phyloP scores from a whole-genome alignment of 2,888 invertebrate species.

The Drosophila anceps region DNA sequence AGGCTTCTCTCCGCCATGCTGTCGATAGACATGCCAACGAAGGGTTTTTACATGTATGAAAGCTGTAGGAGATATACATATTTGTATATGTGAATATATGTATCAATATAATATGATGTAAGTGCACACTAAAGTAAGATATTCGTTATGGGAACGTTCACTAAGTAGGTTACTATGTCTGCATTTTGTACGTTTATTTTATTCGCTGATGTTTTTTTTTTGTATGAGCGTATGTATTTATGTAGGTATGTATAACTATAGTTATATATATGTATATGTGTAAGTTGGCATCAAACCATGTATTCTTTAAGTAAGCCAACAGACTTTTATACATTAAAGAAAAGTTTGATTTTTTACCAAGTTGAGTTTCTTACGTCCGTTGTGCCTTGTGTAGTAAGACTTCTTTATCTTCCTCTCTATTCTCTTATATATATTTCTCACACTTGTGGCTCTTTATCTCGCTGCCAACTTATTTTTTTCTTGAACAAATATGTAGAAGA shows the following conservation, averaged over 20 bases:
- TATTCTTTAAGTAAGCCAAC: too few relatives aligned
- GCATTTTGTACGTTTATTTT: neutral
- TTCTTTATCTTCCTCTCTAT: neutral
- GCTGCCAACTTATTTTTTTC: neutral
- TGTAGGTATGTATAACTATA: too few relatives aligned
- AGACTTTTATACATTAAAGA: too few relatives aligned
- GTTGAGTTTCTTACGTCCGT: neutral
- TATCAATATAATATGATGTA: neutral
- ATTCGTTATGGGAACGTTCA: neutral
- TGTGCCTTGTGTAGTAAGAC: too few relatives aligned
- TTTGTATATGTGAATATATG: neutral
- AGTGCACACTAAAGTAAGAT: neutral
- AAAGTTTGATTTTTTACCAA: too few relatives aligned
- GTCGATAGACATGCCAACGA: constrained; percentile 73
- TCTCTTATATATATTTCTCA: neutral
- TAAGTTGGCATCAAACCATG: too few relatives aligned
- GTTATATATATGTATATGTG: too few relatives aligned
- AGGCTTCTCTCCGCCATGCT: constrained; percentile 75
- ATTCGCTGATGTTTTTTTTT: too few relatives aligned
- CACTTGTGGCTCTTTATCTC: neutral
- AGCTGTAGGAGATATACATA: constrained; percentile 25
- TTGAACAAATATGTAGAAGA: too few relatives aligned
- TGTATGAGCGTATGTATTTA: too few relatives aligned
- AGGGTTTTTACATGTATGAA: constrained; percentile 71
- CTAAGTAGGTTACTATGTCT: neutral